Evolutionary conservation across 1,140 invertebrate genomes (phyloP).

Genomic region (Ctenoplectra terminalis): DNA sequence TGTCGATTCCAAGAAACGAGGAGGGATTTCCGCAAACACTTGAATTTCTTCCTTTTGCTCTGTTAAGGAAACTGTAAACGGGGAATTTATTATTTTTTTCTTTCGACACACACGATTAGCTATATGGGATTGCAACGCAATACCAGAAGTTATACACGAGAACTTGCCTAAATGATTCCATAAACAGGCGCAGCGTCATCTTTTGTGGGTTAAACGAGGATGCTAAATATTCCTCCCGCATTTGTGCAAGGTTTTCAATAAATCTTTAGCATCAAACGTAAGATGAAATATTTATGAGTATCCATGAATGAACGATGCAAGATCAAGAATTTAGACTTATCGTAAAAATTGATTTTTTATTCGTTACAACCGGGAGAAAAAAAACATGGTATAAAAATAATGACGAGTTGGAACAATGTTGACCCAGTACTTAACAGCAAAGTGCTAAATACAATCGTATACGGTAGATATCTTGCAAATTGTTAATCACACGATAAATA

Average conservation of each 20-base stretch:
- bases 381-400: not conserved
- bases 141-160: conserved; percentile 6
- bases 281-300: conserved; percentile 43
- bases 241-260: conserved; percentile 21
- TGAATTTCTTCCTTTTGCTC: not conserved
- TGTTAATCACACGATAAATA: not conserved
- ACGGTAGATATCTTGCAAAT: not conserved
- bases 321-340: not conserved
- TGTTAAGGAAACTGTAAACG: not conserved
- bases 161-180: conserved; percentile 40
- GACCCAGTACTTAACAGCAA: not conserved
- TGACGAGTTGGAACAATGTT: not conserved
- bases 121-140: conserved; percentile 21
- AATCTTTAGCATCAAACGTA: conserved; percentile 21
- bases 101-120: conserved; percentile 19
- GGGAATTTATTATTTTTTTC: conserved; percentile 2
- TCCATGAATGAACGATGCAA: not conserved
- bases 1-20: not conserved
- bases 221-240: conserved; percentile 23
- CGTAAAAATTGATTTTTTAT: not conserved
- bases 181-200: conserved; percentile 17
- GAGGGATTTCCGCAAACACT: not conserved
- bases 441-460: not conserved
- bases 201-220: conserved; percentile 15
- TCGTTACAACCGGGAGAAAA: too few relatives aligned